phyloP scores from a whole-genome alignment of 2,797 vertebrate species.

The Notamacropus eugenii region DNA sequence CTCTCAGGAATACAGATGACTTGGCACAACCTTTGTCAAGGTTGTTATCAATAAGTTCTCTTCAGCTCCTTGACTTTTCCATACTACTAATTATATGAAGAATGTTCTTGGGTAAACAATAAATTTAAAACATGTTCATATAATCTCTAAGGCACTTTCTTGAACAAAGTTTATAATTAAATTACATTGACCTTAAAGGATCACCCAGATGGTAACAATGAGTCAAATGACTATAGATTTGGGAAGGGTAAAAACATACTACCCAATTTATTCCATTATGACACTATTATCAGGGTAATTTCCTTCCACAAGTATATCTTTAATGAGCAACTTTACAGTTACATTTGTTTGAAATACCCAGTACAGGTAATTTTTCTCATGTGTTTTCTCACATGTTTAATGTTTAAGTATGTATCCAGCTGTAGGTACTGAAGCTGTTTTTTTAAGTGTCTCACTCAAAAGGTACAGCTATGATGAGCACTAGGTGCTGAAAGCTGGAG shows the following conservation, averaged over 20 bases:
- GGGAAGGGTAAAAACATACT: slow-evolving; percentile 8
- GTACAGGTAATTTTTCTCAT: neutral
- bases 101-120: neutral
- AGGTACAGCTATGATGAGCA: slow-evolving; percentile 45
- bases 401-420: neutral
- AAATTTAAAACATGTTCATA: neutral
- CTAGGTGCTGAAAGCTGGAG: slow-evolving; percentile 36
- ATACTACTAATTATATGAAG: neutral
- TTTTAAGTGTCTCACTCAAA: slow-evolving; percentile 26
- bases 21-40: neutral
- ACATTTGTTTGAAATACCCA: neutral
- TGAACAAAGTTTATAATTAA: neutral
- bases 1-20: neutral
- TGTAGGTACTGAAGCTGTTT: slow-evolving; percentile 6
- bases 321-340: neutral
- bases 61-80: neutral
- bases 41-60: neutral
- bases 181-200: slow-evolving; percentile 33
- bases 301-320: neutral
- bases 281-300: neutral
- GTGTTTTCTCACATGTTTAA: neutral
- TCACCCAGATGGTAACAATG: neutral
- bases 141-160: neutral
- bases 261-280: neutral
- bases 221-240: slow-evolving; percentile 15